Conservation (phyloP, 2,888 invertebrate genomes). For the Andricus quercusramuli region DNA sequence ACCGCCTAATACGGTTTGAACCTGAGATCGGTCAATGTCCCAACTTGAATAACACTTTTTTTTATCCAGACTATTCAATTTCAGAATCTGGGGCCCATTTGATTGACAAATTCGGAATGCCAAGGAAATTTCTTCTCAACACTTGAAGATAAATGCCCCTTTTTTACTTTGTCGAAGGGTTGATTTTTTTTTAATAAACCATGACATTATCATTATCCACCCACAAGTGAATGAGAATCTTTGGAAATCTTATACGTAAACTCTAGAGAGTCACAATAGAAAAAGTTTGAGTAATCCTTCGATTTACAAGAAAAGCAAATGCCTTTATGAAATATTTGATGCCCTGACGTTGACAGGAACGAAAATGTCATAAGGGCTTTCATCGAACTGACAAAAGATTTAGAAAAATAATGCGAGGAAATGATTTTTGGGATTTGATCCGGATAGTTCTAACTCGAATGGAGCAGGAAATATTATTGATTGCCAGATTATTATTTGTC, state of each 20-base stretch:
- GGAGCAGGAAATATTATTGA: background rate
- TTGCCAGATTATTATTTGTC: constrained; percentile 14
- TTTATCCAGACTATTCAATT: constrained; percentile 48
- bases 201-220: constrained; percentile 3
- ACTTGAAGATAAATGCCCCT: constrained; percentile 48
- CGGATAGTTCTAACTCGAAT: constrained; percentile 3
- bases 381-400: constrained; percentile 30
- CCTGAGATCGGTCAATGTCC: constrained; percentile 53
- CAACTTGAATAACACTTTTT: constrained; percentile 56
- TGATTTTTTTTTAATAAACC: constrained; percentile 30
- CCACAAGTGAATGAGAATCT: constrained; percentile 10
- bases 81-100: constrained; percentile 31
- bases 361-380: constrained; percentile 19
- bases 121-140: constrained; percentile 44
- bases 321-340: constrained; percentile 16
- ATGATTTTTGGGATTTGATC: constrained; percentile 18
- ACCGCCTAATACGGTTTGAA: constrained; percentile 51
- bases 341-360: background rate
- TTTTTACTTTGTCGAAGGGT: constrained; percentile 52
- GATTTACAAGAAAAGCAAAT: constrained; percentile 30
- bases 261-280: background rate
- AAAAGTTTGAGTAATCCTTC: constrained; percentile 20
- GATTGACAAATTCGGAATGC: constrained; percentile 62
- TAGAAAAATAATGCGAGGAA: constrained; percentile 29
- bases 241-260: background rate